A percentile compares a stretch with the other conserved stretches of the same genome.
Conservation (phyloP, 2,888 invertebrate species). For the Zeuzera pyrina region DNA sequence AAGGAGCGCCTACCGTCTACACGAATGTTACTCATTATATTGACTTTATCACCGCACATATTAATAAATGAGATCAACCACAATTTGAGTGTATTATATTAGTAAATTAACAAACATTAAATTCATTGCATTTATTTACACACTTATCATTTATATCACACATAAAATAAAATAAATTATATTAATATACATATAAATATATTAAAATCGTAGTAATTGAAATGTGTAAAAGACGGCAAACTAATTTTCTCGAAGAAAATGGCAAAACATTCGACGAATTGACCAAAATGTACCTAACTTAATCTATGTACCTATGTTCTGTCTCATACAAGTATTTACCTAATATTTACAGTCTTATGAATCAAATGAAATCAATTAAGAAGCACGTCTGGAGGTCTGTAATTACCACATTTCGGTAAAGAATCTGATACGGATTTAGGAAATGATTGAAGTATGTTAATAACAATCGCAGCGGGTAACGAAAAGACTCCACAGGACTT, state of each 20-base stretch:
- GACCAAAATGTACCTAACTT: too few species aligned
- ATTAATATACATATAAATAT: not conserved
- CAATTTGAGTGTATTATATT: too few species aligned
- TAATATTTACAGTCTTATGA: too few species aligned
- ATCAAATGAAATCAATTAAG: conserved; percentile 38
- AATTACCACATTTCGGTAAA: conserved; percentile 66
- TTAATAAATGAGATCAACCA: conserved; percentile 22
- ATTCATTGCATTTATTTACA: not conserved
- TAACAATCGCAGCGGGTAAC: conserved; percentile 57
- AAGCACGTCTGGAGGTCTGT: conserved; percentile 58
- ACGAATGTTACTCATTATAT: conserved; percentile 62
- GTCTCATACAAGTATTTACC: too few species aligned
- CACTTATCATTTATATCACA: too few species aligned
- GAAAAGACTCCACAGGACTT: conserved; percentile 50
- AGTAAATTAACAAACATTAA: not conserved
- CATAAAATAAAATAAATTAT: not conserved
- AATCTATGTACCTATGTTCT: too few species aligned
- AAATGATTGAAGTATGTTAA: conserved; percentile 55
- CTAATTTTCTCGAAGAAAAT: too few species aligned
- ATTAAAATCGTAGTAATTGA: conserved; percentile 1
- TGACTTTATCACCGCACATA: conserved; percentile 49
- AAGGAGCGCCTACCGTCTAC: conserved; percentile 67
- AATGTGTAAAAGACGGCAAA: too few species aligned
- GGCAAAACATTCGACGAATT: too few species aligned
- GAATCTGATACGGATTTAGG: conserved; percentile 51